Conservation (phyloP, 2,113 vertebrate species). For the Festucalex cinctus region DNA sequence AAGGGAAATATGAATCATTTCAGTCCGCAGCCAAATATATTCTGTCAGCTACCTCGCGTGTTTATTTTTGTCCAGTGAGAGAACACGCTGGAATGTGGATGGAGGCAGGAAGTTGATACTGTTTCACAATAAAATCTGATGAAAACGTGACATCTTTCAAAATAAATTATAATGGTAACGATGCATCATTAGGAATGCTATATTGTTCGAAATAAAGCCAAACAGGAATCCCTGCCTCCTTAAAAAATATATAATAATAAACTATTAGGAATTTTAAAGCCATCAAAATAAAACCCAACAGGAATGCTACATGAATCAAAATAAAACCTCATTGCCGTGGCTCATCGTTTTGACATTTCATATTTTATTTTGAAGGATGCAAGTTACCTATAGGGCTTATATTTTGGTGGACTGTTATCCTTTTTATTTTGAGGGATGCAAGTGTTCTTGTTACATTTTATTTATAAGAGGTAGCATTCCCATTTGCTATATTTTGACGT, state of each 20-base stretch:
- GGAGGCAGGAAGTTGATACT: background rate
- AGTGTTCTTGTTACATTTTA: too few species aligned
- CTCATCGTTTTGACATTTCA: too few species aligned
- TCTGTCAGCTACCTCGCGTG: background rate
- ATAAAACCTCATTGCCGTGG: too few species aligned
- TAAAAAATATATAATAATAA: too few species aligned
- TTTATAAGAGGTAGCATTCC: too few species aligned
- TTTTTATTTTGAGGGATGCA: too few species aligned
- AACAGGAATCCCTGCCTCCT: background rate
- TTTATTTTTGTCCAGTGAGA: background rate
- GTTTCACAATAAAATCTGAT: background rate
- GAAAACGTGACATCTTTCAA: background rate
- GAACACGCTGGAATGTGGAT: background rate
- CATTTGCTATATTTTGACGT: too few species aligned
- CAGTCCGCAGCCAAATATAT: background rate
- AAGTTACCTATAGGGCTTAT: too few species aligned
- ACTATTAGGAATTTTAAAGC: background rate
- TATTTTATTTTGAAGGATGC: too few species aligned
- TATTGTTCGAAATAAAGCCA: background rate
- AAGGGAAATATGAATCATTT: constrained; percentile 2
- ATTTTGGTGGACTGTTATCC: too few species aligned
- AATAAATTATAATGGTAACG: background rate
- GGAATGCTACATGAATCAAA: background rate
- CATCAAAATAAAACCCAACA: background rate
- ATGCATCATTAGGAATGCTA: background rate